Percentiles rank a stretch among this genome's conserved stretches.
phyloP scores from a whole-genome alignment of 2,888 invertebrate species.

The Cerastis rubricosa region DNA sequence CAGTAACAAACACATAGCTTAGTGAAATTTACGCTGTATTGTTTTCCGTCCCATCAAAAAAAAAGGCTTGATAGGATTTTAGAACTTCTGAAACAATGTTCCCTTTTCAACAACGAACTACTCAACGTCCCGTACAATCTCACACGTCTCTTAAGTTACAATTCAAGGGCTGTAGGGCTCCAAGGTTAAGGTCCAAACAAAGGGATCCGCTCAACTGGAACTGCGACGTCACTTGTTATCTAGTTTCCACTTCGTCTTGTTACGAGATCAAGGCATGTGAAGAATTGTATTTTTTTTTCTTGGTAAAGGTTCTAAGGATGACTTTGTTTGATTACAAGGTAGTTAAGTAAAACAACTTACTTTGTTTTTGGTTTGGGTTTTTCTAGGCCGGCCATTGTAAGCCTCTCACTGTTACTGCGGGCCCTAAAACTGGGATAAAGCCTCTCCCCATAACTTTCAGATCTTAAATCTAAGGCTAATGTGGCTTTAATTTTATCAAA shows the following conservation, averaged over 20 bases:
- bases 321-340: not conserved
- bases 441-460: no score
- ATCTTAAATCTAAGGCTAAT: no score
- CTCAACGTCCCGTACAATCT: conserved; percentile 19
- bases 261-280: conserved; percentile 44
- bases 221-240: conserved; percentile 57
- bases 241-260: conserved; percentile 55
- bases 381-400: no score
- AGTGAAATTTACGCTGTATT: no score
- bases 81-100: conserved; percentile 4
- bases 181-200: conserved; percentile 61
- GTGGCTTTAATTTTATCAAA: no score
- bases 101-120: not conserved
- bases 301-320: not conserved
- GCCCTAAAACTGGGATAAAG: no score
- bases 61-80: no score
- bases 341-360: no score
- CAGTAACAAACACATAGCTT: no score
- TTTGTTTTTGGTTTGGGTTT: no score
- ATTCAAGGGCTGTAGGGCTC: conserved; percentile 24
- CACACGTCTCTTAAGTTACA: conserved; percentile 38
- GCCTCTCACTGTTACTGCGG: no score
- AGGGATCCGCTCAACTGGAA: conserved; percentile 53
- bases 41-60: no score
- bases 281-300: conserved; percentile 11